Conservation (phyloP, 2,113 vertebrate genomes). For the Tamias sibiricus region DNA sequence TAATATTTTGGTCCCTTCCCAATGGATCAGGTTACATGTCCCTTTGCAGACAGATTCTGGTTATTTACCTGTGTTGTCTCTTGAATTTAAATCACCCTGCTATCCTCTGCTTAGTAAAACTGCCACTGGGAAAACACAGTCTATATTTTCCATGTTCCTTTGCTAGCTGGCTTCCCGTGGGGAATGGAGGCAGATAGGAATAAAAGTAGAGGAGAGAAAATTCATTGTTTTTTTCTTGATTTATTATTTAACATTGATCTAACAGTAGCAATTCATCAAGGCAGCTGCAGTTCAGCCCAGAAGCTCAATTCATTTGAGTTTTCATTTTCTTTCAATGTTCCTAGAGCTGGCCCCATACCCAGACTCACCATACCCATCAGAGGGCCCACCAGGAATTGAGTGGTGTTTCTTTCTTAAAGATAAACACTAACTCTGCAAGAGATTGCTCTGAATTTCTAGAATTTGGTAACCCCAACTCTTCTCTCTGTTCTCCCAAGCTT, state of each 20-base stretch:
- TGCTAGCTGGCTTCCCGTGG: background rate
- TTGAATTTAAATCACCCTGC: background rate
- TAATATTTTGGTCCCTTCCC: background rate
- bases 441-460: constrained; percentile 1
- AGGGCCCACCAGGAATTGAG: background rate
- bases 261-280: background rate
- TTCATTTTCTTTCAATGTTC: background rate
- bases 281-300: background rate
- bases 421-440: background rate
- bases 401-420: background rate
- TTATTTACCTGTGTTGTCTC: background rate
- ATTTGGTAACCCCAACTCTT: background rate
- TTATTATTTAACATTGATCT: background rate
- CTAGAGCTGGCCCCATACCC: background rate
- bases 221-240: background rate
- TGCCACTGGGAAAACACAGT: background rate
- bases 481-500: background rate
- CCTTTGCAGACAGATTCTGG: background rate
- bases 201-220: background rate
- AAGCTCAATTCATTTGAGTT: background rate
- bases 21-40: background rate
- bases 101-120: background rate
- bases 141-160: constrained; percentile 31
- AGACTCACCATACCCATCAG: background rate
- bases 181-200: background rate